Base-by-base conservation (phyloP, 1,140 invertebrate genomes). In the Hylaeus anthracinus region DNA sequence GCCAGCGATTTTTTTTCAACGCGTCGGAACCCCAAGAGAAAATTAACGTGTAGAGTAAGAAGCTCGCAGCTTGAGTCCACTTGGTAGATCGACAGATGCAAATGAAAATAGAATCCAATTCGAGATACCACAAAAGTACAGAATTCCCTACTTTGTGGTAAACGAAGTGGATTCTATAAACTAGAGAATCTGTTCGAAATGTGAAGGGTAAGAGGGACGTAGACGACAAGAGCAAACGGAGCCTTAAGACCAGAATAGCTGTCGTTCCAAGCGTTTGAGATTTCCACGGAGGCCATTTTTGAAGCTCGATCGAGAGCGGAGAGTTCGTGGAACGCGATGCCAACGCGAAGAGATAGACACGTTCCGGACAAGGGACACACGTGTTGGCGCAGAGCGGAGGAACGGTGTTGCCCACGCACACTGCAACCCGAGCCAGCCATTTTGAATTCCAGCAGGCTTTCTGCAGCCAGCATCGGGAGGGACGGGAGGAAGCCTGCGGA, bases 371-470 rank as follows among this genome's bases (percentile, higher is more conserved):
- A 3, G 60, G 39, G 37, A 53, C 58, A 66, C 70, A 73, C 77
- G 1, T 65, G 70, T 53, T 15, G 76, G 5, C 5, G 2, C 6
- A 48, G 2, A 64, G 26, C 3, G 26, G 26, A 39, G 15, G 14
- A 15, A 63, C 48, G 45, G 58, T 82, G 82, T 79, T 86, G 85
- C 83, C 81, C 88, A 89, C 85, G 80, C 79, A 83, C 82, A 75
- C 69, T 63, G 81, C 87, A 86, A 83, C 80, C 71, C 78, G 84
- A 58, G 78, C 82, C 91, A 90, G 92, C 92, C 92, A 93, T 93
- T 92, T 93, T 93, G 92, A 93, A 93, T 93, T 93, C 92, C 92
- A 92, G 73, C 75, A 69, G 76, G 83, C 81, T 85, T 87, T 86
- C 87, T 87, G 83, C 83, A 84, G 51, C 69, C 63, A 56, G 61